Evolutionary conservation across 2,797 vertebrate species (phyloP).

Genomic region (Xiphophorus birchmanni): DNA sequence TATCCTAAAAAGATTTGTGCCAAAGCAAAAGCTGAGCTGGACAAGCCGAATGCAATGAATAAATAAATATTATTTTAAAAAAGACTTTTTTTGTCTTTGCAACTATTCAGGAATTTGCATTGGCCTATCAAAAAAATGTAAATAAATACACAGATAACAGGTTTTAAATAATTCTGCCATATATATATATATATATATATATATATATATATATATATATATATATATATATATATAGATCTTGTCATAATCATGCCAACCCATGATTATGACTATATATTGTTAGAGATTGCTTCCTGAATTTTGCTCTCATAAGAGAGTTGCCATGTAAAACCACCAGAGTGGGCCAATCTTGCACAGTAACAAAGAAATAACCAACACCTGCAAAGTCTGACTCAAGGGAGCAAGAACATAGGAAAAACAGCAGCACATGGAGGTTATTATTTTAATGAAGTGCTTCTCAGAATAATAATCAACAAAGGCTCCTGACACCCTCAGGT

Average conservation of each 20-base stretch:
- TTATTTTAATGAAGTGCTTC: constrained; percentile 5
- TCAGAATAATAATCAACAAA: background rate
- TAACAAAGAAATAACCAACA: background rate
- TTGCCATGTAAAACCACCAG: background rate
- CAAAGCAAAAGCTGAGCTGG: background rate
- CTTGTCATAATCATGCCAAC: background rate
- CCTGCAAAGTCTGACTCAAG: constrained; percentile 23
- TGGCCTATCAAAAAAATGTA: background rate
- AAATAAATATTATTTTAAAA: no score
- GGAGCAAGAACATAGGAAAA: background rate
- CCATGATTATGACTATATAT: background rate
- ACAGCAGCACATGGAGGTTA: background rate
- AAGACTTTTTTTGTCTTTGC: no score
- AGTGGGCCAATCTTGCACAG: constrained; percentile 10
- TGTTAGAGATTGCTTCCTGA: background rate
- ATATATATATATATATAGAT: no score
- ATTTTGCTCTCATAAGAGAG: background rate
- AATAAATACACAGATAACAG: background rate
- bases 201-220: no score
- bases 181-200: no score
- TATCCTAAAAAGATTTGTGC: background rate
- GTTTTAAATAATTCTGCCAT: background rate
- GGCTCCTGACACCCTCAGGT: constrained; percentile 39
- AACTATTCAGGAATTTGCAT: background rate
- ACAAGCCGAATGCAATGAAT: no score